Base-by-base conservation (phyloP, 2,888 invertebrate genomes). In the Parnassius orleans region DNA sequence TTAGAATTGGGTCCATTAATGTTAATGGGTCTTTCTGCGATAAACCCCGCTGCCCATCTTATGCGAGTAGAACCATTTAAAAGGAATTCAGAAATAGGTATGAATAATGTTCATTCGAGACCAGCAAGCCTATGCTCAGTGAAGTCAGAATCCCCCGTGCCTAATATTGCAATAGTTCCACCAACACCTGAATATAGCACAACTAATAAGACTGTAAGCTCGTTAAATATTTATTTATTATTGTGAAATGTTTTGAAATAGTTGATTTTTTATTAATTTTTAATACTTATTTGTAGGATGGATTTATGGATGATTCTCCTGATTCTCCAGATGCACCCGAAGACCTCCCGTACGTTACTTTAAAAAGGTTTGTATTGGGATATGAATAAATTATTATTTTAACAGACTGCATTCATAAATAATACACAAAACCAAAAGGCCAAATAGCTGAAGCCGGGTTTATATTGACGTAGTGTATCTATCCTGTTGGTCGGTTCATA, bases 161-260 rank as follows among this genome's bases (percentile, higher is more conserved):
- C 95, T 63, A 95, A 94, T 74, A 95, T 96, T 74, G 93, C 95
- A 53, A 94, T 96, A 65, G 93, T 95, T 63, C 95, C 96, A 64
- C 95, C 96, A 33, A 95, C 95, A 1, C 95, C 95, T 3, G 95
- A 95, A 72, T 87, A 82, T 69, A 90, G 85, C 72, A 77, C 81
- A 68, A 75, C 76, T 71, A 84, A 86, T 83, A 87, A 88, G 82
- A 90, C 88, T 86, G 87, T 90, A 75, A 89, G 92, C 52, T 43
- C 53, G 41, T 33, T 33, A 64, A 50, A 57, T 60, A 65, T 52
- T 14, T 48, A 52, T 15, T 12, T 42, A 19, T n/a, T 10, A 33
- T 33, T 33, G 7, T 7, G 7, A 33, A 33, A 33, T 33, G 7
- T 33, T 33, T 33, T 33, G 33, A 33, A 33, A 33, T 33, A 7